Evolutionary conservation across 2,797 vertebrate species (phyloP), one percentile per base, ranked within the genome.

Genomic region (Crocodylus rhombifer): DNA sequence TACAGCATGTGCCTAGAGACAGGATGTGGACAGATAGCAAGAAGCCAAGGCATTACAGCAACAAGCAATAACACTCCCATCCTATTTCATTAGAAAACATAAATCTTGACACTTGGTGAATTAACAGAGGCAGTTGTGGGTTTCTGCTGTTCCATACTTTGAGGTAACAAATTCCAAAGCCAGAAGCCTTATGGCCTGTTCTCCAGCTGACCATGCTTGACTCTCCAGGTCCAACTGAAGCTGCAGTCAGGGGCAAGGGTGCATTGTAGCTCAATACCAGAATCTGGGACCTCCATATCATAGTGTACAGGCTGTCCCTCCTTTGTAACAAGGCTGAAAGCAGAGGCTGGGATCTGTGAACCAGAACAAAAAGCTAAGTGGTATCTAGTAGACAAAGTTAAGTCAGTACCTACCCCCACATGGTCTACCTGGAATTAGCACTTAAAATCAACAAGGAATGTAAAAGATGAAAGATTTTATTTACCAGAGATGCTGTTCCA

Each of bases 301-400:
- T 98, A 98, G 95, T 91, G 91, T 10, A 99, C 97, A 0, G 98
- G 98, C 82, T 98, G 98, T 55, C 99, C 99, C 2, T 98, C 98
- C 87, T 98, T 98, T 6, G 98, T 98, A 90, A 99, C 98, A 97
- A 99, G 97, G 76, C 99, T 99, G 97, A 99, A 99, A n/a, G 98
- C 98, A 17, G 98, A 95, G 86, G 98, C 98, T 1, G 99, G 99
- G 93, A 99, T 99, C 99, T 99, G 96, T 6, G 82, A 73, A 33
- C 95, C 77, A 92, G 64, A 92, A 26, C 75, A 95, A 62, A 95
- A 33, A 80, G 4, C 17, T 74, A 51, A 90, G 55, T 2, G 90
- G 55, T 91, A 25, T 55, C 4, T 51, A 51, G 42, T 51, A 51
- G 42, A 51, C 42, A 51, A 51, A 51, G 42, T 51, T 51, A 51